A percentile compares a stretch with the other conserved stretches of the same genome.
phyloP scores from a whole-genome alignment of 2,888 invertebrate genomes.

The Pheosia gnoma region DNA sequence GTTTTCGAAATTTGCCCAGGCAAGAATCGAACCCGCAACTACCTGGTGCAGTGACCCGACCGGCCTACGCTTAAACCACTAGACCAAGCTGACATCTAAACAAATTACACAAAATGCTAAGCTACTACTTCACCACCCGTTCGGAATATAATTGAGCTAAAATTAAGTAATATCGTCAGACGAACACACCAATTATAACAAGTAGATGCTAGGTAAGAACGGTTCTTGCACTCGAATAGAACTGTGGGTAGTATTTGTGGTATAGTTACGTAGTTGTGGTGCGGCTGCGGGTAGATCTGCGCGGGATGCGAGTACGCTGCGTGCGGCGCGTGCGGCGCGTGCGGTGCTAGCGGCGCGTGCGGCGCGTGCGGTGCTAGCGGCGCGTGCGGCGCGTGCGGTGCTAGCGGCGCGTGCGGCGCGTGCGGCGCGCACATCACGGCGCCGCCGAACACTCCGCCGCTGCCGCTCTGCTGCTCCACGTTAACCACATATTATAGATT shows the following conservation, averaged over 20 bases:
- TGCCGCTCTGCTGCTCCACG: constrained; percentile 49
- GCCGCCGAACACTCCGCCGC: constrained; percentile 61
- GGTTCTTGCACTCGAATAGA: too few relatives aligned
- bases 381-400: constrained; percentile 58
- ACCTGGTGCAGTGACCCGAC: too few relatives aligned
- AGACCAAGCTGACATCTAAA: too few relatives aligned
- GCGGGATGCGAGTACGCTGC: constrained; percentile 57
- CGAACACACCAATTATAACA: too few relatives aligned
- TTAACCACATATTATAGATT: background rate
- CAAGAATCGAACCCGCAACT: too few relatives aligned
- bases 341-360: constrained; percentile 47
- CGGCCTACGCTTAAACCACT: too few relatives aligned
- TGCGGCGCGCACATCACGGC: constrained; percentile 58
- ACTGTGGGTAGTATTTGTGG: background rate
- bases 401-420: constrained; percentile 51
- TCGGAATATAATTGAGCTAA: too few relatives aligned
- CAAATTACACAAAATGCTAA: too few relatives aligned
- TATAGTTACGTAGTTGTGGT: constrained; percentile 73
- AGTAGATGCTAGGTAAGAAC: too few relatives aligned
- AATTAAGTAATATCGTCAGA: too few relatives aligned
- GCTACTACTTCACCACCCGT: too few relatives aligned
- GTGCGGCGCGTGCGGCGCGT: constrained; percentile 50
- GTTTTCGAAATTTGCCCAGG: too few relatives aligned
- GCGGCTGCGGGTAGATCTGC: constrained; percentile 56
- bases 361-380: constrained; percentile 56